These are phyloP conservation scores for Melanostoma scalare DNA, from an alignment of 2,888 invertebrate species.

Conservation along the genomic window DNA sequence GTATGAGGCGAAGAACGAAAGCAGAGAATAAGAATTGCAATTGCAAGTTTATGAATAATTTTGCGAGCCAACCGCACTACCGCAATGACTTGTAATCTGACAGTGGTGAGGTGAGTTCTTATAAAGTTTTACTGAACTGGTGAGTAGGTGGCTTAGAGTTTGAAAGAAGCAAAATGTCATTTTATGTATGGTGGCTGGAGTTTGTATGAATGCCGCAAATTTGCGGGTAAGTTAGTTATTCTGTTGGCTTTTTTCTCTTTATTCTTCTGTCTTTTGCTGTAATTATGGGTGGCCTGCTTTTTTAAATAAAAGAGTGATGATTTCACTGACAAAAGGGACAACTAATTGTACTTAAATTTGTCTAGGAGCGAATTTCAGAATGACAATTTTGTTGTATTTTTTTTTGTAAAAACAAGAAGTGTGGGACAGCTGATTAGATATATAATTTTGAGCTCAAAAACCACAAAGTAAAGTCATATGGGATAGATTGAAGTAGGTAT, in stretches of 20 bases:
- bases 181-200: slow-evolving; percentile 13
- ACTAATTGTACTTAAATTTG: not conserved
- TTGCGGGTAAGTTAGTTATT: slow-evolving; percentile 52
- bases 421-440: not conserved
- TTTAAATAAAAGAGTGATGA: slow-evolving; percentile 15
- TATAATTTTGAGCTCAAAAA: not conserved
- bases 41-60: slow-evolving; percentile 73
- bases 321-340: slow-evolving; percentile 36
- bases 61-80: slow-evolving; percentile 50
- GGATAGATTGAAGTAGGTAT: too few relatives aligned
- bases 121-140: slow-evolving; percentile 38
- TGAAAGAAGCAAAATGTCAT: slow-evolving; percentile 38
- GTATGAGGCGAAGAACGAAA: slow-evolving; percentile 14
- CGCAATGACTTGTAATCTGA: slow-evolving; percentile 70
- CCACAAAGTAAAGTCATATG: too few relatives aligned
- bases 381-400: slow-evolving; percentile 9
- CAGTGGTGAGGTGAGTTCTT: slow-evolving; percentile 68
- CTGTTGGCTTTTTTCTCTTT: not conserved
- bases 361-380: not conserved
- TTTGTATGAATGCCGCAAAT: slow-evolving; percentile 45
- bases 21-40: slow-evolving; percentile 64
- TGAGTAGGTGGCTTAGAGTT: slow-evolving; percentile 42
- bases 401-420: not conserved
- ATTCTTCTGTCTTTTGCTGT: slow-evolving; percentile 2
- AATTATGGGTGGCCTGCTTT: slow-evolving; percentile 27